A percentile compares a stretch with the other conserved stretches of the same genome.
These are phyloP conservation scores for Apis cerana DNA, from an alignment of 1,140 invertebrate genomes.

Conservation along the genomic window DNA sequence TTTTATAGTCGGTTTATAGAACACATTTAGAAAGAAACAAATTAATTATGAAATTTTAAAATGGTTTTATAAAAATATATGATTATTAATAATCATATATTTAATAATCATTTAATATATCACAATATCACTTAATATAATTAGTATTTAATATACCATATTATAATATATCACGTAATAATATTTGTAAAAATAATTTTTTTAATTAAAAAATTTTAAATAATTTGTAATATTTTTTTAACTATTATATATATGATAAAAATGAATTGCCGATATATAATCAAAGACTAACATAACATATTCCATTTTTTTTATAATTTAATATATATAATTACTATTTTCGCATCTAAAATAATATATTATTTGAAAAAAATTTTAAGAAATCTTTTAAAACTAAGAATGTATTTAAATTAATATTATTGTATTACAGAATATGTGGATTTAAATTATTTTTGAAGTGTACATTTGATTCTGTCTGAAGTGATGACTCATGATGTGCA, in stretches of 20 bases:
- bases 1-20: neutral
- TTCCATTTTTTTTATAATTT: neutral
- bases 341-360: neutral
- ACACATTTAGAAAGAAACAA: neutral
- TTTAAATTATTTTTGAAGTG: conserved; percentile 22
- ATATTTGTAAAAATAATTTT: neutral
- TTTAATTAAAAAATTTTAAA: neutral
- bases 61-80: neutral
- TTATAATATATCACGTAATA: neutral
- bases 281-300: conserved; percentile 22
- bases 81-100: too few species aligned
- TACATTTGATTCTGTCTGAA: conserved; percentile 7
- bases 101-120: too few species aligned
- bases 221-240: conserved; percentile 17
- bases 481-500: conserved; percentile 34
- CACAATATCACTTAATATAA: too few species aligned
- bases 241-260: neutral
- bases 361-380: neutral
- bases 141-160: neutral
- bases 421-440: neutral
- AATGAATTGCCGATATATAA: conserved; percentile 23
- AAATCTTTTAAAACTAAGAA: neutral
- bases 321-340: neutral
- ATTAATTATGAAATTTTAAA: neutral
- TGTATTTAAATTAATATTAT: neutral